Evolutionary conservation across 2,888 invertebrate genomes (phyloP), one percentile per base, ranked within the genome.

Genomic region (Pyrochroa serraticornis): DNA sequence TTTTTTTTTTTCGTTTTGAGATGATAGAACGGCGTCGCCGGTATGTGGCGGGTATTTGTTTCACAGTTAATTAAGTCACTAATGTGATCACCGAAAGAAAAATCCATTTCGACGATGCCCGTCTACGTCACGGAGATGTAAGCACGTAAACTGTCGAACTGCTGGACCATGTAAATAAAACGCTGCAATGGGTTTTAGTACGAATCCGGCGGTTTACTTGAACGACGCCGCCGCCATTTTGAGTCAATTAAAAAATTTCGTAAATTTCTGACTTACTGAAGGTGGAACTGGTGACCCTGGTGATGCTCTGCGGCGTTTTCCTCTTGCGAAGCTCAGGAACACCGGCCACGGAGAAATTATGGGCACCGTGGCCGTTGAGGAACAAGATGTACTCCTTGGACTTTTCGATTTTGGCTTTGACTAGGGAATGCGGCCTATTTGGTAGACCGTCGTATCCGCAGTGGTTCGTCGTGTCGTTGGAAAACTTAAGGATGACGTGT

Each of bases 321-420:
- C 62, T 69, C 58, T 69, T 70, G 63, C 60, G 67, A 55, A 64
- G 67, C 63, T 83, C 83, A 62, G 85, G 85, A 74, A 81, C 82
- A 65, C 83, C 84, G 67, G 82, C 78, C 64, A 82, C 82, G 64
- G 81, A 80, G 76, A 83, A 84, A 77, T 83, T 83, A 76, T 84
- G 83, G 69, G 82, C 82, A 70, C 83, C 83, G 70, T 82, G 79
- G 67, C 81, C 82, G 72, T 82, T 82, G 73, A 84, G 82, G 80
- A 85, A 85, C 76, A 85, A 82, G 72, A 84, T 79, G 77, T 85
- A 85, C 77, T 82, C 82, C 77, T 82, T 82, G 64, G 83, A 82
- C 68, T 81, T 79, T 64, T 81, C 81, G 68, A 84, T 82, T 74
- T 83, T 82, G 62, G 84, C 83, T 73, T 81, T 80, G 76, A 84